Evolutionary conservation across 2,113 vertebrate species (phyloP).

Genomic region (Benitochromis conjunctus): DNA sequence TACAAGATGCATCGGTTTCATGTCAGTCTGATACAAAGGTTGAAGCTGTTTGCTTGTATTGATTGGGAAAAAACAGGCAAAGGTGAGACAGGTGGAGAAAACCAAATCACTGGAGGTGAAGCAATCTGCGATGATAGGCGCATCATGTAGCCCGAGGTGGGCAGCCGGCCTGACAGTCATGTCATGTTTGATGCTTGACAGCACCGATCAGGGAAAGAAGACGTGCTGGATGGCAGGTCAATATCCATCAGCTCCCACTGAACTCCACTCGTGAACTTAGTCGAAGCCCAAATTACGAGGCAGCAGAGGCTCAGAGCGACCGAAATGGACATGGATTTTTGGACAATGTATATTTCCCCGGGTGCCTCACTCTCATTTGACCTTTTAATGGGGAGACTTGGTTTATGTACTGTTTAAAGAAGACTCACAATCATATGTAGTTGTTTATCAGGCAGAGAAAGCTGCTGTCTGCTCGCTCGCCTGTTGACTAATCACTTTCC

Average conservation of each 20-base stretch:
- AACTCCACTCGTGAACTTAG: not conserved
- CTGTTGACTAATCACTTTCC: not conserved
- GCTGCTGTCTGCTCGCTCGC: not conserved
- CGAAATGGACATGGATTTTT: not conserved
- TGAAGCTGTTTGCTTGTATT: not conserved
- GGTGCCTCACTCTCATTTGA: not conserved
- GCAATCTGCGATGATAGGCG: not conserved
- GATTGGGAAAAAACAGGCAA: not conserved
- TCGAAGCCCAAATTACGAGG: not conserved
- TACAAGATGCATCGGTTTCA: not conserved
- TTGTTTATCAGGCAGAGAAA: slow-evolving; percentile 6
- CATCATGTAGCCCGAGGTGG: not conserved
- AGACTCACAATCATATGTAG: not conserved
- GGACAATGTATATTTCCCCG: not conserved
- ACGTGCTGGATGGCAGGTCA: not conserved
- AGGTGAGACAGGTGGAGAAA: not conserved
- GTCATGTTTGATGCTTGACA: not conserved
- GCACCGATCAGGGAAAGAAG: not conserved
- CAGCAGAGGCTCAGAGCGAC: not conserved
- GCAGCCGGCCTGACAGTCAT: not conserved
- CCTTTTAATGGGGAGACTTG: not conserved
- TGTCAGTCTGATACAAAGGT: not conserved
- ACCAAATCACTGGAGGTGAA: not conserved
- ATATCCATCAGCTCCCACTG: slow-evolving; percentile 5
- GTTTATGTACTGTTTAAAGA: not conserved